A percentile compares a stretch with the other conserved stretches of the same genome.
Evolutionary conservation across 2,888 invertebrate species (phyloP).

Genomic region (Drosophila picticornis): DNA sequence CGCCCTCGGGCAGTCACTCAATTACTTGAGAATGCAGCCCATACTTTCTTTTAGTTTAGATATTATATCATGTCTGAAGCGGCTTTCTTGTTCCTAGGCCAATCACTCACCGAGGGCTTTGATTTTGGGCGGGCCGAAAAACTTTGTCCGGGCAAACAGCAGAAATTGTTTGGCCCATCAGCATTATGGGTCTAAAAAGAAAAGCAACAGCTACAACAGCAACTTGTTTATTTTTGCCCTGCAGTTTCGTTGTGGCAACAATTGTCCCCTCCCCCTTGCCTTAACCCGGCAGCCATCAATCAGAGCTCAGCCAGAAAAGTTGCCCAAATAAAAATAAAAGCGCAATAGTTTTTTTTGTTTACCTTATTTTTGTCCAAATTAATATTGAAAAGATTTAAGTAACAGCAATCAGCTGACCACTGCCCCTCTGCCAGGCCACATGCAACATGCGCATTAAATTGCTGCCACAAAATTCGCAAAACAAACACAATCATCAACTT

Average conservation of each 20-base stretch:
- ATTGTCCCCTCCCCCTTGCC: conserved; percentile 16
- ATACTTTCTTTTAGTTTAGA: conserved; percentile 13
- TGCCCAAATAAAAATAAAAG: conserved; percentile 14
- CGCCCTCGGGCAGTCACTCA: conserved; percentile 9
- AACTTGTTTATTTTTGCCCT: conserved; percentile 33
- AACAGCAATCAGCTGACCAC: conserved; percentile 19
- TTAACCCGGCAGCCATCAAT: conserved; percentile 41
- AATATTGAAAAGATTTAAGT: conserved; percentile 33
- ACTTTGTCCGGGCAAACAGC: conserved; percentile 17
- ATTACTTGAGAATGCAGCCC: conserved; percentile 26
- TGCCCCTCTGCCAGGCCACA: background rate
- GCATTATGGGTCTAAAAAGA: conserved; percentile 12
- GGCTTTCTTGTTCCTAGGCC: conserved; percentile 20
- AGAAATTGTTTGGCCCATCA: conserved; percentile 24
- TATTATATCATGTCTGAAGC: conserved; percentile 36
- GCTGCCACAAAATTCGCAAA: background rate
- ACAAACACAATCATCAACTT: conserved; percentile 30
- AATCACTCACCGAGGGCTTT: conserved; percentile 39
- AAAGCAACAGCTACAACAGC: conserved; percentile 12
- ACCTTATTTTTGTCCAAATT: conserved; percentile 6
- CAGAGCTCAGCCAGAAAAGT: conserved; percentile 26
- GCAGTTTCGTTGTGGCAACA: conserved; percentile 38
- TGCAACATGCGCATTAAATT: too few species aligned
- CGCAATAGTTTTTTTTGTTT: conserved; percentile 24
- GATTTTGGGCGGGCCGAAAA: conserved; percentile 25